Evolutionary conservation across 2,888 invertebrate genomes (phyloP).

Genomic region (Aspidiotus rigidus): DNA sequence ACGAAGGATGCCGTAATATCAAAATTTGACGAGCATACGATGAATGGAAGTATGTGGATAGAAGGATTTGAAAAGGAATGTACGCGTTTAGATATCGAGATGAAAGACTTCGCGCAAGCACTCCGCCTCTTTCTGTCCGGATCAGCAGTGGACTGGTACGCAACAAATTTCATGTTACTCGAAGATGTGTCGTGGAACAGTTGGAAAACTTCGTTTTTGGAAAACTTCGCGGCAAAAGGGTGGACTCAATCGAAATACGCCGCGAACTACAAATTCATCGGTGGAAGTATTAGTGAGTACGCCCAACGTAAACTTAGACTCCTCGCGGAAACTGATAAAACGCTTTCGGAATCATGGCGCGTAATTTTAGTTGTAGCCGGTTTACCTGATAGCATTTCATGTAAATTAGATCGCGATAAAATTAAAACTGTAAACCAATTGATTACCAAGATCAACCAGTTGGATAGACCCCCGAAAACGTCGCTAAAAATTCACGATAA

Average conservation of each 20-base stretch:
- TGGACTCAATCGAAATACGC: neutral
- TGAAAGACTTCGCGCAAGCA: neutral
- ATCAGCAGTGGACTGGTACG: constrained; percentile 1
- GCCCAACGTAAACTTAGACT: no score
- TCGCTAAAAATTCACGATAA: constrained; percentile 1
- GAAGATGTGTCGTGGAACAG: neutral
- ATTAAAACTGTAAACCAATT: no score
- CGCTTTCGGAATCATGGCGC: neutral
- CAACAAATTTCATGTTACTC: no score
- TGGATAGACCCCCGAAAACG: no score
- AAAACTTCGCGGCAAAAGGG: no score
- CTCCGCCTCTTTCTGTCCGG: neutral
- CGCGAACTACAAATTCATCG: neutral
- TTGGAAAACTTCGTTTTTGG: neutral
- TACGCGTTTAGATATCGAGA: neutral
- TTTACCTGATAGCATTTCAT: neutral
- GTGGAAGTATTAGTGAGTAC: no score
- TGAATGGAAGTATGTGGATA: neutral
- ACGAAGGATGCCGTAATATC: no score
- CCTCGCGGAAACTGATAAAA: no score
- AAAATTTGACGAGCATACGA: neutral
- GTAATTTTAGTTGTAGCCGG: neutral
- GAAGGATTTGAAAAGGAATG: no score
- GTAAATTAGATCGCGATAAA: no score
- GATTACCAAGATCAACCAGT: no score